phyloP scores from a whole-genome alignment of 2,888 invertebrate species.

The Molorchus minor region DNA sequence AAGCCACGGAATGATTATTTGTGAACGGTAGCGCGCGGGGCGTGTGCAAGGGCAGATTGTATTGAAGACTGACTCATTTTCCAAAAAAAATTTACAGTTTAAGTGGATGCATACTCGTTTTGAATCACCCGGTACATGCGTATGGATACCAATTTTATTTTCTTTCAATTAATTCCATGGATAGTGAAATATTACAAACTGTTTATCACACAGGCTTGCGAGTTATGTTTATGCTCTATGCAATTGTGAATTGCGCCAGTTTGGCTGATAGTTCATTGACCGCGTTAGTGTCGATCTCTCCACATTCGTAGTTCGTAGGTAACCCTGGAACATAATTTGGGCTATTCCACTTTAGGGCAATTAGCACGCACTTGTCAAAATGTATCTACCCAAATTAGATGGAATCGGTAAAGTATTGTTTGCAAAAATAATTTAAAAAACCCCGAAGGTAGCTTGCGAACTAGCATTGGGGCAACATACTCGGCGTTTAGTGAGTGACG shows the following conservation, averaged over 20 bases:
- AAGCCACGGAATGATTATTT: no score
- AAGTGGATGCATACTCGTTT: no score
- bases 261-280: slow-evolving; percentile 41
- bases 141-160: slow-evolving; percentile 23
- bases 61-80: no score
- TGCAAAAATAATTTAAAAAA: slow-evolving; percentile 32
- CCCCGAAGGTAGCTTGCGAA: slow-evolving; percentile 31
- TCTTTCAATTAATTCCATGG: slow-evolving; percentile 26
- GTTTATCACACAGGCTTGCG: slow-evolving; percentile 43
- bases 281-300: slow-evolving; percentile 25
- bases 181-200: slow-evolving; percentile 18
- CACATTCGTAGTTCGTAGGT: slow-evolving; percentile 7
- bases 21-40: no score
- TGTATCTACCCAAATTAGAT: slow-evolving; percentile 13
- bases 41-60: no score
- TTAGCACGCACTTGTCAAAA: slow-evolving; percentile 34
- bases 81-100: no score
- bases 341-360: slow-evolving; percentile 18
- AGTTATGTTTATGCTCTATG: slow-evolving; percentile 38
- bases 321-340: slow-evolving; percentile 9
- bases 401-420: slow-evolving; percentile 16
- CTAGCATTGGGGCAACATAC: slow-evolving; percentile 45
- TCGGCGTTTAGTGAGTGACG: slow-evolving; percentile 44
- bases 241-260: slow-evolving; percentile 45
- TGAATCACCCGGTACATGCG: no score